Evolutionary conservation across 2,888 invertebrate species (phyloP), one percentile per base, ranked within the genome.

Genomic region (Portevinia maculata): DNA sequence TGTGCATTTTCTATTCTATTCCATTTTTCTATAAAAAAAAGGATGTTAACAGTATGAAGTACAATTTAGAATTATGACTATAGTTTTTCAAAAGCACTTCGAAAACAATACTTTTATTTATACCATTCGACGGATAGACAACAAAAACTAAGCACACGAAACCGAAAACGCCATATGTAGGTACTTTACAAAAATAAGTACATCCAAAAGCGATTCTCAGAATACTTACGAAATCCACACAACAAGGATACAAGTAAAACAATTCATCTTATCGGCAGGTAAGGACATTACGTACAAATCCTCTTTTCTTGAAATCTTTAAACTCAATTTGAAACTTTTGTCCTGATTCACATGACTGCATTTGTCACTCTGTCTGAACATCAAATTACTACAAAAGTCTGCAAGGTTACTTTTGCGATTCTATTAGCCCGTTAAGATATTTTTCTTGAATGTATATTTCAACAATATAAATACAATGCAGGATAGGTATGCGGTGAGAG

Each of bases 241-340:
- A 34, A 30, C 8, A 53, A 37, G 44, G 44, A 53, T 19, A 6
- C 21, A 67, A 41, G 57, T 67, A 11, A 5, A 67, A 65, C 74
- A 67, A 75, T 75, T 57, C 65, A 30, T 67, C 74, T 75, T 65
- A 67, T 59, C 65, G 74, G 52, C 57, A 74, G 65, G 74, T 75
- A 59, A 65, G 44, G 24, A 75, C 50, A 59, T 75, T 59, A 5
- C 5, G 24, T 24, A 59, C 65, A 75, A 65, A 59, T 65, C 74
- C 65, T 44, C 50, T 67, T 59, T 30, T 32, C 34, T 59, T 11
- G 21, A 75, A 59, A 69, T 55, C 67, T 55, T 34, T 11, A 46
- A 64, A 75, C 65, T 67, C 34, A 67, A 75, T 67, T 75, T 67
- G 48, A 6, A 65, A 67, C 74, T 75, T 65, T 65, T 67, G 52